Conservation (phyloP, 2,888 invertebrate species). For the Mycogona germanica region DNA sequence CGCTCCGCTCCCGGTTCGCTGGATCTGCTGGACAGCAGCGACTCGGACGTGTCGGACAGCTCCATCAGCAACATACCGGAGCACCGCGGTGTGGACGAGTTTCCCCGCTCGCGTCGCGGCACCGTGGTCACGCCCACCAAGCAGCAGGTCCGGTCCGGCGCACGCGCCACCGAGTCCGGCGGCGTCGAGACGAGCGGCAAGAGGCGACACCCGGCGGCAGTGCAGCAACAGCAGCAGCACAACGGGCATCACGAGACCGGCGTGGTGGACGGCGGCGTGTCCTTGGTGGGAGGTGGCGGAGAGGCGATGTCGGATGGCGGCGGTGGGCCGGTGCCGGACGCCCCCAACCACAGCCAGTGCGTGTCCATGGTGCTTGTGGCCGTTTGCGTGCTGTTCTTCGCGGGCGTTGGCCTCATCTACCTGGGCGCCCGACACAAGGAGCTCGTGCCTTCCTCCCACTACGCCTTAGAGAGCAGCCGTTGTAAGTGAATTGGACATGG, state of each 20-base stretch:
- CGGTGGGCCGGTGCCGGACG: background rate
- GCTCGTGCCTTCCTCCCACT: slow-evolving; percentile 4
- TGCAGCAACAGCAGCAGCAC: background rate
- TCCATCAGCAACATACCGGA: slow-evolving; percentile 15
- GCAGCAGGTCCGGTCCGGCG: background rate
- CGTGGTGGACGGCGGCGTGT: background rate
- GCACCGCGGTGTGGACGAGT: slow-evolving; percentile 9
- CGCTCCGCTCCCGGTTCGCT: background rate
- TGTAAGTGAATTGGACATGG: background rate
- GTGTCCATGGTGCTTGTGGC: slow-evolving; percentile 15
- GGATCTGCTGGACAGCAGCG: background rate
- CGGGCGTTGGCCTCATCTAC: slow-evolving; percentile 14
- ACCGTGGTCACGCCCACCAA: background rate
- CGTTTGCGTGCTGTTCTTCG: slow-evolving; percentile 9
- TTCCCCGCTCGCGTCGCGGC: slow-evolving; percentile 9
- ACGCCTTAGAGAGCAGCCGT: background rate
- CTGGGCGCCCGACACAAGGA: slow-evolving; percentile 12
- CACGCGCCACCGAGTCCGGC: background rate
- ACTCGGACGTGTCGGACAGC: slow-evolving; percentile 12
- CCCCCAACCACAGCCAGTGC: slow-evolving; percentile 13
- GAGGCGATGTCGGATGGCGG: background rate
- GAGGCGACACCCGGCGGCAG: background rate
- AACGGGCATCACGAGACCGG: slow-evolving; percentile 13
- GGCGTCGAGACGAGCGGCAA: background rate
- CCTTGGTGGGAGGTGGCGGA: background rate